These are phyloP conservation scores for Drosophila barbarae DNA, from an alignment of 2,888 invertebrate species.

Conservation along the genomic window DNA sequence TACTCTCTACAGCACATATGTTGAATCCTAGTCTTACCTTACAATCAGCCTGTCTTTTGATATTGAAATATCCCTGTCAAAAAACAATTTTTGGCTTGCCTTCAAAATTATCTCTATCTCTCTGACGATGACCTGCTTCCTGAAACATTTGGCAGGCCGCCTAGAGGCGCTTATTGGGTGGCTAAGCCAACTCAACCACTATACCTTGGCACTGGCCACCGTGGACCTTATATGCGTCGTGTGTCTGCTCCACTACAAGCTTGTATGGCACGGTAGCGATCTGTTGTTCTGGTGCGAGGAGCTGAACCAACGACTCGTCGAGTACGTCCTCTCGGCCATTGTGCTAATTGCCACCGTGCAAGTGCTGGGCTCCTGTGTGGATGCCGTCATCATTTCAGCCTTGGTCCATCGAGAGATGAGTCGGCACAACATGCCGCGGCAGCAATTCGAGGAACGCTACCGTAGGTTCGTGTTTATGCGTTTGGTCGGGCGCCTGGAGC, in stretches of 20 bases:
- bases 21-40: not conserved
- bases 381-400: slow-evolving; percentile 27
- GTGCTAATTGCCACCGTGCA: slow-evolving; percentile 36
- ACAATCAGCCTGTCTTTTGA: slow-evolving; percentile 10
- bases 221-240: slow-evolving; percentile 39
- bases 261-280: slow-evolving; percentile 42
- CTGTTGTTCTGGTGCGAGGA: slow-evolving; percentile 49
- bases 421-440: slow-evolving; percentile 32
- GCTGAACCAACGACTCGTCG: slow-evolving; percentile 19
- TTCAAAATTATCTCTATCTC: slow-evolving; percentile 45
- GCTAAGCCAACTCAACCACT: slow-evolving; percentile 31
- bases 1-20: not conserved
- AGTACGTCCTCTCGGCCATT: slow-evolving; percentile 37
- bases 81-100: slow-evolving; percentile 9
- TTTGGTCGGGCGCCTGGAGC: slow-evolving; percentile 54
- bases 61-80: not conserved
- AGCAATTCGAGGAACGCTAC: slow-evolving; percentile 48
- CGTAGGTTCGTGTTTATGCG: slow-evolving; percentile 58
- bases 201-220: slow-evolving; percentile 27
- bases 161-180: slow-evolving; percentile 10
- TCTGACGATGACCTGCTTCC: slow-evolving; percentile 32
- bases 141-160: slow-evolving; percentile 16
- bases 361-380: slow-evolving; percentile 40
- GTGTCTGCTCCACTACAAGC: slow-evolving; percentile 44
- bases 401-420: slow-evolving; percentile 36